Conservation (phyloP, 2,797 vertebrate genomes). For the Syngnathus acus region DNA sequence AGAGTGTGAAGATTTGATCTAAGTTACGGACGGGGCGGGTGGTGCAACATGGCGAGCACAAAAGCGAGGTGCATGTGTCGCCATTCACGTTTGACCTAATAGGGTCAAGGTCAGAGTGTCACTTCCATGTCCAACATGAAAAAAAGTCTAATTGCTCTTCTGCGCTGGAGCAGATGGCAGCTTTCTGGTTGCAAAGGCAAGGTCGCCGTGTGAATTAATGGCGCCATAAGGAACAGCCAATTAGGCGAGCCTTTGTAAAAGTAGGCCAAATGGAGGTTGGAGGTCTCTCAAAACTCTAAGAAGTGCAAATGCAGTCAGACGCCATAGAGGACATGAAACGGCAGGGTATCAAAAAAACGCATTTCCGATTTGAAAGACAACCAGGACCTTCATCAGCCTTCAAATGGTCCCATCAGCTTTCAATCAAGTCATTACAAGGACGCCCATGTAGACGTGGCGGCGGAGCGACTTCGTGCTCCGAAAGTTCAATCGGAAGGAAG, state of each 20-base stretch:
- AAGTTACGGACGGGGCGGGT: neutral
- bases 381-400: conserved; percentile 8
- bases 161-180: conserved; percentile 45
- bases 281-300: conserved; percentile 22
- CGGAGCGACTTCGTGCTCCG: neutral
- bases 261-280: conserved; percentile 31
- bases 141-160: conserved; percentile 36
- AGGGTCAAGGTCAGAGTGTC: conserved; percentile 39
- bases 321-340: conserved; percentile 11
- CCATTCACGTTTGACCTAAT: conserved; percentile 24
- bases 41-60: neutral
- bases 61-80: conserved; percentile 8
- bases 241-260: conserved; percentile 40
- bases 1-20: neutral
- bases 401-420: conserved; percentile 26
- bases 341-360: conserved; percentile 7
- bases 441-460: conserved; percentile 25
- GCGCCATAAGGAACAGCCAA: conserved; percentile 46
- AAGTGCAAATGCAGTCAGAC: conserved; percentile 25
- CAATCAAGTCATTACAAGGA: conserved; percentile 51
- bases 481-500: neutral
- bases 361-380: conserved; percentile 13
- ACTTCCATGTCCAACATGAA: conserved; percentile 31
- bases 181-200: conserved; percentile 37
- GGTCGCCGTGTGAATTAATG: conserved; percentile 50